Conservation (phyloP, 1,140 invertebrate species). For the Halesus radiatus region DNA sequence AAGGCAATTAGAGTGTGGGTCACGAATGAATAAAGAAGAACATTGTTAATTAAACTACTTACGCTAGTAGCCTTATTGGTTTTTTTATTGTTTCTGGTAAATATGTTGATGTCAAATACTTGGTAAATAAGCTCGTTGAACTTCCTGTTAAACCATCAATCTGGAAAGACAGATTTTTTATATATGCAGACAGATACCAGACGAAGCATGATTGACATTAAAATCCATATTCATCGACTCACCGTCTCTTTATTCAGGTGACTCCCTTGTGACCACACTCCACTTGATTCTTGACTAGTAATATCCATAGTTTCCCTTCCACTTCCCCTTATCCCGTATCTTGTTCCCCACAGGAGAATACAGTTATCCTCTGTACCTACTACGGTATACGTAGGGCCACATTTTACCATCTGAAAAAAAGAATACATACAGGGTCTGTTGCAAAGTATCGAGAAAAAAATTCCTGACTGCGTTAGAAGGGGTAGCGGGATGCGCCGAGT, state of each 20-base stretch:
- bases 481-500: no score
- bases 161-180: conserved; percentile 26
- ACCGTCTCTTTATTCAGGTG: conserved; percentile 41
- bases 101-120: conserved; percentile 64
- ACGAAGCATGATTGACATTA: not conserved
- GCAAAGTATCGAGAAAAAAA: no score
- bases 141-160: conserved; percentile 43
- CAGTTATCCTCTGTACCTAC: conserved; percentile 77
- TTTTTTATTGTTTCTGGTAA: conserved; percentile 67
- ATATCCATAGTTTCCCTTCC: conserved; percentile 40
- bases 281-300: conserved; percentile 46
- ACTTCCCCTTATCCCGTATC: conserved; percentile 64
- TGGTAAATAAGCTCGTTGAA: conserved; percentile 59
- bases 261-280: conserved; percentile 55
- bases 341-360: conserved; percentile 80
- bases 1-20: no score
- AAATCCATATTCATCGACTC: not conserved
- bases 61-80: conserved; percentile 71
- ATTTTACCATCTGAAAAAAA: conserved; percentile 71
- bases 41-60: conserved; percentile 54
- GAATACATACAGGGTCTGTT: no score
- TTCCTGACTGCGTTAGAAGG: no score
- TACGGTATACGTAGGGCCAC: conserved; percentile 78
- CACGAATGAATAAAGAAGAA: no score
- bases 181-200: not conserved